Evolutionary conservation across 2,113 vertebrate species (phyloP).

Genomic region (Uria aalge): DNA sequence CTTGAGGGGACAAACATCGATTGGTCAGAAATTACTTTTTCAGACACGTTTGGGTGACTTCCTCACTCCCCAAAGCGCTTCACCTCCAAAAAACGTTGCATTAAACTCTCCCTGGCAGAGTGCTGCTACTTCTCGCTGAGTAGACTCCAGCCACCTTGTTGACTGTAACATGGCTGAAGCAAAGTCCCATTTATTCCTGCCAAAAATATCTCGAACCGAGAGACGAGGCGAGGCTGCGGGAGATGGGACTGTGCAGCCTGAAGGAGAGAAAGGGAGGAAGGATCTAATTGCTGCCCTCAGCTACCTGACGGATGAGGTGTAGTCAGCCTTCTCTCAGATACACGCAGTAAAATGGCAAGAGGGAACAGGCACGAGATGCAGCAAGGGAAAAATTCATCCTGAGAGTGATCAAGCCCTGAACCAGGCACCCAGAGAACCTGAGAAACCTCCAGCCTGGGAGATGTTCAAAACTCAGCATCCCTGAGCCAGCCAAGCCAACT

Average conservation of each 20-base stretch:
- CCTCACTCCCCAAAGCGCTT: background rate
- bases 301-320: fast-evolving
- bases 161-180: background rate
- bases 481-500: background rate
- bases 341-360: fast-evolving
- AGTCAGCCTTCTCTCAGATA: background rate
- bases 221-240: background rate
- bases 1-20: background rate
- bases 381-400: background rate
- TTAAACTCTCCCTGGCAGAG: background rate
- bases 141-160: background rate
- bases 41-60: background rate
- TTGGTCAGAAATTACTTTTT: background rate
- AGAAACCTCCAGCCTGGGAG: background rate
- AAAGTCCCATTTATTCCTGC: constrained; percentile 29
- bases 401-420: background rate
- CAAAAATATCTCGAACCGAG: background rate
- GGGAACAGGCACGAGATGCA: background rate
- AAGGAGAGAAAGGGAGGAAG: background rate
- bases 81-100: background rate
- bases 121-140: background rate
- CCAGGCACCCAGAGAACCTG: background rate
- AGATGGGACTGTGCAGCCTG: background rate
- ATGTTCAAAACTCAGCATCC: background rate
- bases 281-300: background rate